A percentile compares a stretch with the other conserved stretches of the same genome.
These are phyloP conservation scores for Phaenicophaeus curvirostris DNA, from an alignment of 2,797 vertebrate genomes.

Conservation along the genomic window DNA sequence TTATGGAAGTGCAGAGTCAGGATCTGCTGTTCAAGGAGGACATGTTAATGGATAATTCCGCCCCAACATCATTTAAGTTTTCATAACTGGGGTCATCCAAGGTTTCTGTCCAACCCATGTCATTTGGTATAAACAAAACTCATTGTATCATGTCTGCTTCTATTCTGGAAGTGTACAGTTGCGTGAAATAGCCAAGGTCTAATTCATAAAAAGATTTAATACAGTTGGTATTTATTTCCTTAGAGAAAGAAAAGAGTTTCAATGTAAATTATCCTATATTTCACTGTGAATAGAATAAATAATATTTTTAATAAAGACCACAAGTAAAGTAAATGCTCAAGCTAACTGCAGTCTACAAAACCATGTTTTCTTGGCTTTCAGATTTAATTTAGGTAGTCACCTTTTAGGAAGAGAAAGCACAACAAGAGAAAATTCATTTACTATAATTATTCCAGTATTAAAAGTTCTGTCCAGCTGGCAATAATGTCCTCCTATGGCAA, in stretches of 20 bases:
- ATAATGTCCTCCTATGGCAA: neutral
- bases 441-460: neutral
- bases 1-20: neutral
- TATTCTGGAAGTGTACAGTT: neutral
- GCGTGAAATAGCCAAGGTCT: neutral
- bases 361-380: neutral
- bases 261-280: neutral
- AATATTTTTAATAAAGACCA: neutral
- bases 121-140: neutral
- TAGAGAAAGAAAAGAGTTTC: neutral
- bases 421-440: neutral
- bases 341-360: neutral
- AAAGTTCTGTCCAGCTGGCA: neutral
- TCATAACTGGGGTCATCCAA: neutral
- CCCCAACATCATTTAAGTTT: neutral
- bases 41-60: neutral
- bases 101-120: neutral
- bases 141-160: neutral
- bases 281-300: neutral
- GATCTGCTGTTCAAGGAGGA: neutral
- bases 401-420: neutral
- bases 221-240: neutral
- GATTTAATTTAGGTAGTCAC: fast-evolving
- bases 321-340: neutral
- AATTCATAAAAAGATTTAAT: neutral